Evolutionary conservation across 2,797 vertebrate species (phyloP).

Genomic region (Notolabrus celidotus): DNA sequence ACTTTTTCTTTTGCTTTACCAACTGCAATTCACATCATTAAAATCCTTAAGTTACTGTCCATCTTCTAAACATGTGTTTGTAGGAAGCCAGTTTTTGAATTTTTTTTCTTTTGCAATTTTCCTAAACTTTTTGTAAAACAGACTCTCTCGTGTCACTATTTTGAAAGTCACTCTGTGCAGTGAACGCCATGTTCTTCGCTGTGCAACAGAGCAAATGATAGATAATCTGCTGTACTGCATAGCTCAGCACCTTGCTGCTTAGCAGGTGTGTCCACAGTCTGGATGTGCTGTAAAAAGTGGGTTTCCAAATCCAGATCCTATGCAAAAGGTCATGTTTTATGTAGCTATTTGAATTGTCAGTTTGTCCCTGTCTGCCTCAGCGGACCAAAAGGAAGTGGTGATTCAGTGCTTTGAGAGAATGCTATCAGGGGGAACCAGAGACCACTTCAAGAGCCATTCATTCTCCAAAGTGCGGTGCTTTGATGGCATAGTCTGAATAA

Average conservation of each 20-base stretch:
- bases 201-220: conserved; percentile 50
- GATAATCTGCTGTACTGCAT: conserved; percentile 53
- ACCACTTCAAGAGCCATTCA: conserved; percentile 59
- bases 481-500: conserved; percentile 58
- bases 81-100: conserved; percentile 27
- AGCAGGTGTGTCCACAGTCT: conserved; percentile 45
- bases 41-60: conserved; percentile 15
- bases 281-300: conserved; percentile 38
- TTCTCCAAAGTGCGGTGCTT: conserved; percentile 60
- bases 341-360: conserved; percentile 53
- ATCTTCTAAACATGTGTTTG: conserved; percentile 18
- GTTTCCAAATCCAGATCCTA: conserved; percentile 73
- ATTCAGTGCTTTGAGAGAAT: conserved; percentile 59
- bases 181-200: conserved; percentile 14
- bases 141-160: conserved; percentile 31
- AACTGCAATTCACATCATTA: conserved; percentile 9
- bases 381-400: conserved; percentile 52
- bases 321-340: conserved; percentile 81
- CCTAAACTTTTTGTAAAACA: conserved; percentile 21
- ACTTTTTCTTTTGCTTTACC: conserved; percentile 23
- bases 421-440: conserved; percentile 71
- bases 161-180: conserved; percentile 59
- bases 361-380: conserved; percentile 49
- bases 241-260: conserved; percentile 57
- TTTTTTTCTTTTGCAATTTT: conserved; percentile 25